A percentile compares a stretch with the other conserved stretches of the same genome.
Evolutionary conservation across 2,113 vertebrate species (phyloP).

Genomic region (Pampusana beccarii): DNA sequence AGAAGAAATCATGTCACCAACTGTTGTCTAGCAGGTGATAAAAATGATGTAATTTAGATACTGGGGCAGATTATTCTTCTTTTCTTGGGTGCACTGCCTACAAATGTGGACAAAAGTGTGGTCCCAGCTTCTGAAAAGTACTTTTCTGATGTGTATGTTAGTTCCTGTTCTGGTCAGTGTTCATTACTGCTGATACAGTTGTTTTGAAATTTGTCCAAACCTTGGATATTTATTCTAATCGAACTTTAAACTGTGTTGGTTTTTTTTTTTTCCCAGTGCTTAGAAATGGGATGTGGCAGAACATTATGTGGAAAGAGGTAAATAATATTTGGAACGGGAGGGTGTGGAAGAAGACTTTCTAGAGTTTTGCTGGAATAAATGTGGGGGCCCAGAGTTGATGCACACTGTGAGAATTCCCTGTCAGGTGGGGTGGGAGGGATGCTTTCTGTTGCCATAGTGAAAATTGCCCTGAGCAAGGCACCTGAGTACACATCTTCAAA

Average conservation of each 20-base stretch:
- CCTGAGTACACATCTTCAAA: not conserved
- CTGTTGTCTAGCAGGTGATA: not conserved
- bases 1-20: not conserved
- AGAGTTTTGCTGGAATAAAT: not conserved
- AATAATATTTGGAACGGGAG: not conserved
- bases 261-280: slow-evolving; percentile 84
- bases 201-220: not conserved
- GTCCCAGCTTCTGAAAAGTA: not conserved
- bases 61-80: not conserved
- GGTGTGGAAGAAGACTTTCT: not conserved
- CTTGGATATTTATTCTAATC: not conserved
- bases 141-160: not conserved
- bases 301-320: slow-evolving; percentile 98
- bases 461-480: not conserved
- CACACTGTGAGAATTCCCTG: not conserved
- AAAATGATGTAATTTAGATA: not conserved
- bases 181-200: not conserved
- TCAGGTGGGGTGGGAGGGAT: not conserved
- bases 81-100: not conserved
- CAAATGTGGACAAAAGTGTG: not conserved
- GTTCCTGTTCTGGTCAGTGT: not conserved
- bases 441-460: not conserved
- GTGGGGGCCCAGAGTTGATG: not conserved
- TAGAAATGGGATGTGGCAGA: slow-evolving; percentile 92
- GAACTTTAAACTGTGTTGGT: not conserved